phyloP scores from a whole-genome alignment of 2,888 invertebrate species.

The Chymomyza amoena region DNA sequence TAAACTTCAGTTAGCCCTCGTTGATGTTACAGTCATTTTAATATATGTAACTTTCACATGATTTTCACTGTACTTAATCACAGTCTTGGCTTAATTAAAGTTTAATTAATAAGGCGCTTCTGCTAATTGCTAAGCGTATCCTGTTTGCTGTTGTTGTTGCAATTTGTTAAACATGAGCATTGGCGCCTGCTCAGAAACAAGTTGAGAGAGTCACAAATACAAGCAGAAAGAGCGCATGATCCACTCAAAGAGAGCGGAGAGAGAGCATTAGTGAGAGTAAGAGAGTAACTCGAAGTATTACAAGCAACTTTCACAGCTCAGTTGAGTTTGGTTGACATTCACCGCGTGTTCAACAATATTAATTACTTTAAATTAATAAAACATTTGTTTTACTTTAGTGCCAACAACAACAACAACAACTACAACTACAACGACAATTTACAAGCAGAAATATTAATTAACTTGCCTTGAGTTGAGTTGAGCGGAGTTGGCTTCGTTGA shows the following conservation, averaged over 20 bases:
- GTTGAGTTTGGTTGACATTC: not conserved
- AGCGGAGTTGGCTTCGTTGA: not conserved
- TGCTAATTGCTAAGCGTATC: constrained; percentile 51
- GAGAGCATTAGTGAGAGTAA: constrained; percentile 21
- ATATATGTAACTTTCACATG: not conserved
- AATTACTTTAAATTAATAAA: constrained; percentile 71
- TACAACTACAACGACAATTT: constrained; percentile 30
- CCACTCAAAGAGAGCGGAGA: too few species aligned
- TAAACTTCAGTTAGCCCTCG: not conserved
- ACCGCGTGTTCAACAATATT: constrained; percentile 41
- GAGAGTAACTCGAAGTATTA: constrained; percentile 18
- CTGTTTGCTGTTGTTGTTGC: constrained; percentile 44
- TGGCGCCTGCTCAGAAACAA: constrained; percentile 63
- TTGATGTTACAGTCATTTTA: not conserved
- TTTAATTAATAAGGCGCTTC: constrained; percentile 61
- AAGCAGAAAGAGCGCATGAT: not conserved
- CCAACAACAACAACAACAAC: constrained; percentile 20
- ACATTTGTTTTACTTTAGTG: constrained; percentile 49
- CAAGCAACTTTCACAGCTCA: constrained; percentile 37
- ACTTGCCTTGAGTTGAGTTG: constrained; percentile 33
- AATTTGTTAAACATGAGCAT: constrained; percentile 68
- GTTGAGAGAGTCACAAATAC: constrained; percentile 29
- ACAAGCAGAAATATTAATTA: constrained; percentile 61
- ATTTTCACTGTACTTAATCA: not conserved
- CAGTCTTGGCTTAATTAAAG: not conserved